phyloP scores from a whole-genome alignment of 2,797 vertebrate genomes.

The Sandelia bainsii region DNA sequence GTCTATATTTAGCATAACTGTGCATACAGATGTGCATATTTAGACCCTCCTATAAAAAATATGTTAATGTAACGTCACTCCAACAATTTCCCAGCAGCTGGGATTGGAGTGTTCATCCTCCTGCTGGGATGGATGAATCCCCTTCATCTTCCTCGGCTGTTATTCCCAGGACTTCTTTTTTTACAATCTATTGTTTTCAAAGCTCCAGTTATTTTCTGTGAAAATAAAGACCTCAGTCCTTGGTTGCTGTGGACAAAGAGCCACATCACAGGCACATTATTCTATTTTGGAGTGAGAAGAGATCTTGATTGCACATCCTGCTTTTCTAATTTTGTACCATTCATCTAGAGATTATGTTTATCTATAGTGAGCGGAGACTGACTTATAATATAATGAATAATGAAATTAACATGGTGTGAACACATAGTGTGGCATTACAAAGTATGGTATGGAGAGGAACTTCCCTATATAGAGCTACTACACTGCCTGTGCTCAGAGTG shows the following conservation, averaged over 20 bases:
- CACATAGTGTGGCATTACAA: slow-evolving; percentile 6
- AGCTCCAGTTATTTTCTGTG: slow-evolving; percentile 71
- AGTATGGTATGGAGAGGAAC: slow-evolving; percentile 11
- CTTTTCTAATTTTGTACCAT: slow-evolving; percentile 33
- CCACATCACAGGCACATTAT: slow-evolving; percentile 33
- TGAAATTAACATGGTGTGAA: slow-evolving; percentile 3
- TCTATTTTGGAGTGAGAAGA: slow-evolving; percentile 56
- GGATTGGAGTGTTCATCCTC: slow-evolving; percentile 52
- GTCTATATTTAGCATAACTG: not conserved
- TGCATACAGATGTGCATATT: slow-evolving; percentile 5
- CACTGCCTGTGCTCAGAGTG: slow-evolving; percentile 38
- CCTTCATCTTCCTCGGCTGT: slow-evolving; percentile 66
- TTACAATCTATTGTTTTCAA: slow-evolving; percentile 74
- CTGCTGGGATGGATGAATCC: slow-evolving; percentile 55
- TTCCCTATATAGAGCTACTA: slow-evolving; percentile 16
- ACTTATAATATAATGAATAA: slow-evolving; percentile 32
- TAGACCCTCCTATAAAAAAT: not conserved
- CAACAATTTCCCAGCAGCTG: slow-evolving; percentile 50
- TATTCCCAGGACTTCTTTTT: slow-evolving; percentile 58
- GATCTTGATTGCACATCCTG: slow-evolving; percentile 34
- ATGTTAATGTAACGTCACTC: slow-evolving; percentile 24
- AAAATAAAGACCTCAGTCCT: slow-evolving; percentile 62
- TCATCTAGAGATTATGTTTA: slow-evolving; percentile 38
- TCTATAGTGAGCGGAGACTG: slow-evolving; percentile 17
- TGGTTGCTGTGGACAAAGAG: slow-evolving; percentile 51